Conservation (phyloP, 2,113 vertebrate species). For the Rhombomys opimus region DNA sequence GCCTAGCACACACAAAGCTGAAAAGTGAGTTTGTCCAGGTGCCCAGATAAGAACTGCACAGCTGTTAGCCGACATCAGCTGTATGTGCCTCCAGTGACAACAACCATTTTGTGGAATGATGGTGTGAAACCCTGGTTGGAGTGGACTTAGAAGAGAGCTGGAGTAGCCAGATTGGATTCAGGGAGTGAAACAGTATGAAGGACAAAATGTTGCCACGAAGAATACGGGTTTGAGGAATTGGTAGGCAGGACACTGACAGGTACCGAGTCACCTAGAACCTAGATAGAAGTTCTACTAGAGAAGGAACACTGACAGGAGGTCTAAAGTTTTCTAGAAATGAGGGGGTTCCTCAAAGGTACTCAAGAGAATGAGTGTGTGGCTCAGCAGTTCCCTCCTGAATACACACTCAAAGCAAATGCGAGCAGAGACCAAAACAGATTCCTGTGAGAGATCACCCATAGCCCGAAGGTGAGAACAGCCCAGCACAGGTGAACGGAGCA, state of each 20-base stretch:
- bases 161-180: background rate
- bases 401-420: background rate
- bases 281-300: background rate
- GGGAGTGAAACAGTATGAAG: background rate
- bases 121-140: background rate
- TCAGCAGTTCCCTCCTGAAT: background rate
- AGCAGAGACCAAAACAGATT: background rate
- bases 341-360: background rate
- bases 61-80: background rate
- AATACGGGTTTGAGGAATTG: background rate
- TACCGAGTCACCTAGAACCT: background rate
- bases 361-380: background rate
- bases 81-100: background rate
- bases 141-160: background rate
- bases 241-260: background rate
- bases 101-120: background rate
- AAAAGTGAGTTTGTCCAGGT: background rate
- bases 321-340: background rate
- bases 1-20: background rate
- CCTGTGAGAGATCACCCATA: background rate
- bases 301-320: background rate
- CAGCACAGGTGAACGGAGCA: background rate
- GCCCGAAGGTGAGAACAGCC: background rate
- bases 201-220: background rate
- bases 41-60: background rate